These are phyloP conservation scores for Chironomus striatipennis DNA, from an alignment of 1,140 invertebrate species.

Conservation along the genomic window DNA sequence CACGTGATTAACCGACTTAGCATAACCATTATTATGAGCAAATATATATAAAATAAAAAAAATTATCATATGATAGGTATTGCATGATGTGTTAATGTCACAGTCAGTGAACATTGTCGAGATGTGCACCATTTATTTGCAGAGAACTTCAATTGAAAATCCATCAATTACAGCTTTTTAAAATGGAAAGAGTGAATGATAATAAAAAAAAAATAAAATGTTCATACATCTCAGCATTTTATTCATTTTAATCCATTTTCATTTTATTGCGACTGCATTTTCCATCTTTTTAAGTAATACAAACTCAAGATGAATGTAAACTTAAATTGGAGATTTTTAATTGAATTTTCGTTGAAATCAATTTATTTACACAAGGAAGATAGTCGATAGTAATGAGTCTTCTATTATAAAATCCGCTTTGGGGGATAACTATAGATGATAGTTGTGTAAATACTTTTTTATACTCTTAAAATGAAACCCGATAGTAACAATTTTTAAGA, in stretches of 20 bases:
- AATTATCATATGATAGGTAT: background rate
- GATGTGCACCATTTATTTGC: too few species aligned
- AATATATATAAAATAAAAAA: too few species aligned
- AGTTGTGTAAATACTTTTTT: too few species aligned
- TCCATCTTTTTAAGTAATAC: background rate
- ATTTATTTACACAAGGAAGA: background rate
- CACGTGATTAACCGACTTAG: constrained; percentile 5
- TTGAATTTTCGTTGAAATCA: background rate
- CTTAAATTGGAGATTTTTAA: background rate
- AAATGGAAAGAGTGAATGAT: too few species aligned
- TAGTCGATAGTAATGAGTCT: background rate
- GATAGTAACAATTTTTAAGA: too few species aligned
- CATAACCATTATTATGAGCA: background rate
- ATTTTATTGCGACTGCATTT: background rate
- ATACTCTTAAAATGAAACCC: too few species aligned
- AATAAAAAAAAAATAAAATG: too few species aligned
- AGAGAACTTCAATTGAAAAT: too few species aligned
- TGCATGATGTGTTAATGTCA: background rate
- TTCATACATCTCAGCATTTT: background rate
- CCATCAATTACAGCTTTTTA: too few species aligned
- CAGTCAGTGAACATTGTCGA: too few species aligned
- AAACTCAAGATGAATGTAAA: background rate
- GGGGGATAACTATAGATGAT: too few species aligned
- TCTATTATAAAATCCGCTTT: too few species aligned
- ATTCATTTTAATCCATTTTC: background rate